Evolutionary conservation across 2,888 invertebrate species (phyloP).

Genomic region (Cecidostiba fungosa): DNA sequence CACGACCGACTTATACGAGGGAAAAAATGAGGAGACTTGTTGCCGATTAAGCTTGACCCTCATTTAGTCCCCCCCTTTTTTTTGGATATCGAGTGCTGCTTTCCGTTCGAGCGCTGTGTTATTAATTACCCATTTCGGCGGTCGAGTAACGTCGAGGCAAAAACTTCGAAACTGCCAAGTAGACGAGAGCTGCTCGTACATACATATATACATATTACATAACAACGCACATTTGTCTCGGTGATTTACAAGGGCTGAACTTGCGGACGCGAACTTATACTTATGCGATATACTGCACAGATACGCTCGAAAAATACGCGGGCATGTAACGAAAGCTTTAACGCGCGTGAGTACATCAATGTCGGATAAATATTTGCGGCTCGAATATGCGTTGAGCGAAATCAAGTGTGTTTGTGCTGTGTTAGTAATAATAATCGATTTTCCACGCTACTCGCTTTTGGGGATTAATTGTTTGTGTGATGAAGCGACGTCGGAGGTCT

Average conservation of each 20-base stretch:
- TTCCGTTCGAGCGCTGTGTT: neutral
- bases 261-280: neutral
- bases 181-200: neutral
- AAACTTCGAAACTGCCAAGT: neutral
- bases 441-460: neutral
- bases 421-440: conserved; percentile 1
- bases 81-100: neutral
- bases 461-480: neutral
- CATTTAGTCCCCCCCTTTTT: neutral
- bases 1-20: neutral
- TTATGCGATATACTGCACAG: neutral
- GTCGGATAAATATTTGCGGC: neutral
- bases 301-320: neutral
- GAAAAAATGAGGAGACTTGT: neutral
- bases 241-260: neutral
- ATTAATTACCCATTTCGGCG: neutral
- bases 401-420: neutral
- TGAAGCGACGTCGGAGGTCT: neutral
- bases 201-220: too few species aligned
- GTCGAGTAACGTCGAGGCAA: neutral
- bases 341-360: neutral
- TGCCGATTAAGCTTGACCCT: neutral
- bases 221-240: neutral
- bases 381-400: neutral
- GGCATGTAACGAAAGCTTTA: neutral